Percentiles rank a stretch among this genome's conserved stretches.
phyloP scores from a whole-genome alignment of 2,113 vertebrate species.

The Ailurus styani region DNA sequence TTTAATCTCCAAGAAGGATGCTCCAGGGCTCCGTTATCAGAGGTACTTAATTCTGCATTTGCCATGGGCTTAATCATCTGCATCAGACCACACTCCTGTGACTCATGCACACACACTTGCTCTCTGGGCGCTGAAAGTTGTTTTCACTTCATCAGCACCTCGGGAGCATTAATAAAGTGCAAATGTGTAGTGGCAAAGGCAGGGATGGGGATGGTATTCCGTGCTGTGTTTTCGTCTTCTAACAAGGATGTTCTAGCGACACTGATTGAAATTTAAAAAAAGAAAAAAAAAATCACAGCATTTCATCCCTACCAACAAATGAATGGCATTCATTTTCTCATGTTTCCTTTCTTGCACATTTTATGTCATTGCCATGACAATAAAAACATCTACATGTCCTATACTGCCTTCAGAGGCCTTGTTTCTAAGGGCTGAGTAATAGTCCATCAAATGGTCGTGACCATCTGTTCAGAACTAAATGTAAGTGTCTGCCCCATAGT shows the following conservation, averaged over 20 bases:
- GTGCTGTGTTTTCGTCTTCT: background rate
- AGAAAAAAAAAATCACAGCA: background rate
- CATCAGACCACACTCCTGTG: background rate
- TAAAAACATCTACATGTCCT: background rate
- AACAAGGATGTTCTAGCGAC: background rate
- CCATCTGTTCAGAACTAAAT: background rate
- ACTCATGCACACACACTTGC: background rate
- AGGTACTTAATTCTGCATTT: slow-evolving; percentile 46
- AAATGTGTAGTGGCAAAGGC: background rate
- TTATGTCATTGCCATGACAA: background rate
- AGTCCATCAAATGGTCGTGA: background rate
- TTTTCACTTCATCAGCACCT: slow-evolving; percentile 21
- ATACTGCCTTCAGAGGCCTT: background rate
- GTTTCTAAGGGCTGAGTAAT: background rate
- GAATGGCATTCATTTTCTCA: background rate
- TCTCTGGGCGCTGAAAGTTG: background rate
- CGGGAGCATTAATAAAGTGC: background rate
- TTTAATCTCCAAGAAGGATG: slow-evolving; percentile 29
- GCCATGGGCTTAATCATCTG: background rate
- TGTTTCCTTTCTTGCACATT: background rate
- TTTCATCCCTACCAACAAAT: background rate
- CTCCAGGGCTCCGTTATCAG: background rate
- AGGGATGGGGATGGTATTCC: background rate
- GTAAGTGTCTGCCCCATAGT: background rate
- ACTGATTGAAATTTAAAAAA: background rate